Base-by-base conservation (phyloP, 2,888 invertebrate genomes). In the Scaptodrosophila latifasciaeformis region DNA sequence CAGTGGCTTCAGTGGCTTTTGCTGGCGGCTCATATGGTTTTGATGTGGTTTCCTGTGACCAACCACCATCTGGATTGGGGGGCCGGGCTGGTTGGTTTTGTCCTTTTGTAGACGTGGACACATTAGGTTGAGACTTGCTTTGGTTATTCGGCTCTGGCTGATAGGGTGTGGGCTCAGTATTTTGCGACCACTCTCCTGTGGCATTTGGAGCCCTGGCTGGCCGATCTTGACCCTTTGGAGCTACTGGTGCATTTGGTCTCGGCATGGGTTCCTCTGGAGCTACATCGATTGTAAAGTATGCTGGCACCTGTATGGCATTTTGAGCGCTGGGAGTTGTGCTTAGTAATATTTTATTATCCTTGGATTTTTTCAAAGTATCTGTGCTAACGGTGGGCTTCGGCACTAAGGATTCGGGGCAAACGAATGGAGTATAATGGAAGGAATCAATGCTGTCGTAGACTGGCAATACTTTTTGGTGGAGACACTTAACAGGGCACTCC, bases 341-440 rank as follows among this genome's bases (percentile, higher is more conserved):
- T n/a, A n/a, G n/a, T n/a, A n/a, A n/a, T n/a, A n/a, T n/a, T n/a
- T n/a, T n/a, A n/a, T n/a, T n/a, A n/a, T n/a, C n/a, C n/a, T n/a
- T n/a, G n/a, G n/a, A n/a, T n/a, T n/a, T n/a, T n/a, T n/a, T n/a
- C n/a, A n/a, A n/a, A n/a, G n/a, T n/a, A n/a, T n/a, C n/a, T n/a
- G n/a, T n/a, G n/a, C n/a, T n/a, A n/a, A n/a, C n/a, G n/a, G n/a
- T n/a, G n/a, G n/a, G n/a, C n/a, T n/a, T n/a, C n/a, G n/a, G n/a
- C n/a, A n/a, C n/a, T n/a, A n/a, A n/a, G n/a, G n/a, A n/a, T n/a
- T n/a, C n/a, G n/a, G n/a, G n/a, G n/a, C n/a, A n/a, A n/a, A n/a
- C n/a, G n/a, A n/a, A n/a, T n/a, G n/a, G n/a, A n/a, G n/a, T n/a
- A 7, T 58, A 52, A 10, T 47, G 21, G 18, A 72, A 62, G 17